Evolutionary conservation across 2,888 invertebrate species (phyloP).

Genomic region (Acholoe squamosa): DNA sequence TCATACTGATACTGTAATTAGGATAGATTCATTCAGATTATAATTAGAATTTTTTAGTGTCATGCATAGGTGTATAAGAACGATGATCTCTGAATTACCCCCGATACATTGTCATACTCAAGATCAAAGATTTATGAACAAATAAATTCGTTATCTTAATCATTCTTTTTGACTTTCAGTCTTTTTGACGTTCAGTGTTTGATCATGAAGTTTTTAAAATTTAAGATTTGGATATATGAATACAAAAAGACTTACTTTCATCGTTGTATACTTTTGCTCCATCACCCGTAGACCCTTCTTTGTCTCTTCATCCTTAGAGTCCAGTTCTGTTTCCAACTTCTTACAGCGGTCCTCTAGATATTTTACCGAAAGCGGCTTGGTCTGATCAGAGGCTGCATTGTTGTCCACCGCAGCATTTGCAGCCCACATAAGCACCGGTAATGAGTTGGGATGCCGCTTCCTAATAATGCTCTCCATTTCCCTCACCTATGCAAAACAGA

Average conservation of each 20-base stretch:
- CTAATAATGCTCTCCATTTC: slow-evolving; percentile 82
- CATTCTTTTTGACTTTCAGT: too few species aligned
- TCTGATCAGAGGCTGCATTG: slow-evolving; percentile 56
- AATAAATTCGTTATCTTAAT: too few species aligned
- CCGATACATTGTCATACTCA: too few species aligned
- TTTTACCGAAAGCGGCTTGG: slow-evolving; percentile 72
- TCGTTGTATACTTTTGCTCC: slow-evolving; percentile 81
- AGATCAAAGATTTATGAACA: too few species aligned
- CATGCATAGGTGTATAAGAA: too few species aligned
- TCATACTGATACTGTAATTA: slow-evolving; percentile 79
- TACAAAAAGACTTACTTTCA: slow-evolving; percentile 76
- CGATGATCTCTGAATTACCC: too few species aligned
- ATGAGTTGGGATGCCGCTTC: slow-evolving; percentile 81
- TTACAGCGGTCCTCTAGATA: slow-evolving; percentile 78
- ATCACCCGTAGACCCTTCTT: slow-evolving; percentile 77
- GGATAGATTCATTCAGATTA: too few species aligned
- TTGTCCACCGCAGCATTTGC: slow-evolving; percentile 75
- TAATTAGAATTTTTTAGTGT: too few species aligned
- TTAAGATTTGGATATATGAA: neutral
- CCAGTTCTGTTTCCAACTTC: slow-evolving; percentile 79
- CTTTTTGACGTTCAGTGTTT: too few species aligned
- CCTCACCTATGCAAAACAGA: slow-evolving; percentile 74
- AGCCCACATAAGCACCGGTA: slow-evolving; percentile 81
- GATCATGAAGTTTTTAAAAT: too few species aligned
- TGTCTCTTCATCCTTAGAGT: slow-evolving; percentile 78